Evolutionary conservation across 2,113 vertebrate genomes (phyloP).

Genomic region (Chascanopsetta lugubris): DNA sequence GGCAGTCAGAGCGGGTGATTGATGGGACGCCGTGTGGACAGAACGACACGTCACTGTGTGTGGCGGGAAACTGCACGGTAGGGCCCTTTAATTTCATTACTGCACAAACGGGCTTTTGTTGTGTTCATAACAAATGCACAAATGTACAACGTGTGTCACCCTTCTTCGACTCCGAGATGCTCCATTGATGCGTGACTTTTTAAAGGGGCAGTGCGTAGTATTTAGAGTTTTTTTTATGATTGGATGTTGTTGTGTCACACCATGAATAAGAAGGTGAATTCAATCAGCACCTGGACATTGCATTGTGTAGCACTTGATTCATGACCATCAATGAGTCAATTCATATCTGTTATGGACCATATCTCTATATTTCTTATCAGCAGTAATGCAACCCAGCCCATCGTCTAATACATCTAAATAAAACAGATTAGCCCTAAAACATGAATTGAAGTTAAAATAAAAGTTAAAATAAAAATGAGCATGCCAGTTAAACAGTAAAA

Average conservation of each 20-base stretch:
- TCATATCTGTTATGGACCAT: not conserved
- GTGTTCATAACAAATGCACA: too few species aligned
- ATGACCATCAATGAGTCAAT: not conserved
- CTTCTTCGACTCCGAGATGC: too few species aligned
- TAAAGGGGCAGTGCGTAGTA: not conserved
- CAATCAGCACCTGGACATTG: not conserved
- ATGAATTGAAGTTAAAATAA: too few species aligned
- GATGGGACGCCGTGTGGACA: conserved; percentile 92
- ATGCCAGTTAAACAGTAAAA: too few species aligned
- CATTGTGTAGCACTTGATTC: not conserved
- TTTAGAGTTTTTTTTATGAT: not conserved
- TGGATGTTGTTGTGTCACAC: not conserved
- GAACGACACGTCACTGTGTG: conserved; percentile 86
- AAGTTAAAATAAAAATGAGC: not conserved
- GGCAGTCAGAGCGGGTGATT: conserved; percentile 86
- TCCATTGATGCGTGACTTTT: too few species aligned
- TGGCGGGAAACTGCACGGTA: conserved; percentile 92
- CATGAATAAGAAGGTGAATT: not conserved
- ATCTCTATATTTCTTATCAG: too few species aligned
- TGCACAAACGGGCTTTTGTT: not conserved
- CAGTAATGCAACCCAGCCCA: too few species aligned
- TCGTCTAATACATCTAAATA: too few species aligned
- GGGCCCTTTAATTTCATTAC: conserved; percentile 29
- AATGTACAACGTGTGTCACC: too few species aligned
- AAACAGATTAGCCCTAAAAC: too few species aligned